phyloP scores from a whole-genome alignment of 1,140 invertebrate genomes.

The Polypedilum vanderplanki region DNA sequence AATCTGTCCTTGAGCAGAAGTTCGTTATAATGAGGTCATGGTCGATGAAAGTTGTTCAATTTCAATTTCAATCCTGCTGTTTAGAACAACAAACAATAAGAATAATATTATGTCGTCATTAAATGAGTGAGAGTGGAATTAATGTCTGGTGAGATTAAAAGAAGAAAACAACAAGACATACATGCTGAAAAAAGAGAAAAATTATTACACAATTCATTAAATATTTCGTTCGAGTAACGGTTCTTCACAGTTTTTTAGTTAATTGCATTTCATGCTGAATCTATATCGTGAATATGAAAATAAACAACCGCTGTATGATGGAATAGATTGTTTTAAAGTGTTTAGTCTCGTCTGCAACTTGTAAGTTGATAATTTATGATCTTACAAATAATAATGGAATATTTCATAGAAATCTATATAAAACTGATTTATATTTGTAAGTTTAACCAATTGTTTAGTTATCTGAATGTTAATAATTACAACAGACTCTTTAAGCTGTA shows the following conservation, averaged over 20 bases:
- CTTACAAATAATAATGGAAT: too few relatives aligned
- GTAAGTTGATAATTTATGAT: too few relatives aligned
- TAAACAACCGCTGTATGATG: too few relatives aligned
- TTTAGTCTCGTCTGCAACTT: too few relatives aligned
- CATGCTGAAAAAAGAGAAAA: neutral
- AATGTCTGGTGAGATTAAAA: neutral
- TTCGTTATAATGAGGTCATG: neutral
- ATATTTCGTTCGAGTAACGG: neutral
- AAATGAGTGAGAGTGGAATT: neutral
- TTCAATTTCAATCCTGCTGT: neutral
- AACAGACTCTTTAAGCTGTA: too few relatives aligned
- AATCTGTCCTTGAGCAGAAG: slow-evolving; percentile 11
- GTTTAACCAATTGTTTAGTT: too few relatives aligned
- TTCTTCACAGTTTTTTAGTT: slow-evolving; percentile 2
- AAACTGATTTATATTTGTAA: too few relatives aligned
- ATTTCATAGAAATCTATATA: too few relatives aligned
- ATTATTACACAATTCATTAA: slow-evolving; percentile 22
- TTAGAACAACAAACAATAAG: neutral
- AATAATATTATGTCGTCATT: neutral
- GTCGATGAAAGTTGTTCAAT: slow-evolving; percentile 17
- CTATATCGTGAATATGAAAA: too few relatives aligned
- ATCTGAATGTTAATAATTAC: too few relatives aligned
- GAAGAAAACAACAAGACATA: neutral
- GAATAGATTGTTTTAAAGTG: too few relatives aligned
- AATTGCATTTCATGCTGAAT: neutral